Base-by-base conservation (phyloP, 2,888 invertebrate genomes). In the Hofmannophila pseudospretella region DNA sequence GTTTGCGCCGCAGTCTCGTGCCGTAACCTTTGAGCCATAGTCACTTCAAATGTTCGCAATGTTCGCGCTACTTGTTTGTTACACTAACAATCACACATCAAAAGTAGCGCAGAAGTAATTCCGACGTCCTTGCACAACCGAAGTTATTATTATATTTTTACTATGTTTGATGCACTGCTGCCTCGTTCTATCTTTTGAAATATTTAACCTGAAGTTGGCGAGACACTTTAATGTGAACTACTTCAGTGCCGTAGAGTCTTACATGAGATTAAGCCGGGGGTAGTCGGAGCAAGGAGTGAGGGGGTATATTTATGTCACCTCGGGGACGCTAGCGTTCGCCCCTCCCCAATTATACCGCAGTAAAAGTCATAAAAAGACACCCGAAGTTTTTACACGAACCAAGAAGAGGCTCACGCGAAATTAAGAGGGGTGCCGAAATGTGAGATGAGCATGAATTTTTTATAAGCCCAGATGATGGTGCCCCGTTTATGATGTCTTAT, bases 291-390 rank as follows among this genome's bases (percentile, higher is more conserved):
- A 57, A 55, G 65, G 67, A 62, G 70, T 53, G 58, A 69, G 80
- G 80, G 79, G 75, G 75, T 67, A 80, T 82, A 84, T 85, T 86
- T 86, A 86, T 86, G 85, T 85, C 85, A 85, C 86, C 86, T 86
- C 77, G 62, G 86, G 86, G 85, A 86, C 82, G 69, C 70, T 55
- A 69, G 65, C 72, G 71, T 75, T 79, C 81, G 73, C 82, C 81
- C 86, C 85, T 79, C 78, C 85, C 85, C 86, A 86, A 86, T 86
- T 86, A 86, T 86, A 85, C 85, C 85, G 84, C 85, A 86, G 85
- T 86, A 86, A 86, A 85, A 86, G 86, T 85, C 86, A 86, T 86
- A 86, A 86, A 86, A 85, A 86, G 85, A 81, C 84, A 85, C 84
- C 85, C 86, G 81, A 86, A 86, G 86, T 86, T 85, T 85, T 85